Evolutionary conservation across 1,140 invertebrate genomes (phyloP), one percentile per base, ranked within the genome.

Genomic region (Neoseiulus cucumeris): DNA sequence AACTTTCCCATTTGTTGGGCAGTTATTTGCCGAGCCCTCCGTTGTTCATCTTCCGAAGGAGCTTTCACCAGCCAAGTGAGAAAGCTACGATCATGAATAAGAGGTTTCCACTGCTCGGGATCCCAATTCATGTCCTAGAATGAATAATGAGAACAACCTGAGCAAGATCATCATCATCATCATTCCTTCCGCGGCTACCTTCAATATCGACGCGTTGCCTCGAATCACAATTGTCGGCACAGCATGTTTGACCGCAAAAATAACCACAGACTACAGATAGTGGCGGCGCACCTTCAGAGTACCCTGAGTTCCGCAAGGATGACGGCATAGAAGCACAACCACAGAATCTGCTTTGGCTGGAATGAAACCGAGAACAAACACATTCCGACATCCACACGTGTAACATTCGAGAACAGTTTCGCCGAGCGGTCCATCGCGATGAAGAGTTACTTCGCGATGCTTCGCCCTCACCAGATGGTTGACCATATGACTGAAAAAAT

Each of bases 331-430:
- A 51, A 99, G 76, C 0, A 98, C 93, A n/a, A 99, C 95, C 44
- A 98, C 93, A 1, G 92, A 96, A 76, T 98, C 95, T 7, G 94
- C 92, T 79, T 98, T 98, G 12, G 95, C 94, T 2, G 95, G 95
- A 72, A 99, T 98, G 74, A 97, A 99, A 64, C 96, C 96, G 51
- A 99, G 80, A 28, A 98, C 86, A 79, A 99, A 98, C 0, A 98
- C 92, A 78, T 96, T 96, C 55, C 91, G 82, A 45, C 92, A 91
- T 28, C 91, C 95, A 80, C 96, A 99, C 17, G 92, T 93, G 76
- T 98, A 99, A 75, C 96, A 99, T 76, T 99, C 96, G 29, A 99
- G 78, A 55, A 96, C 82, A 1, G 95, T 98, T 77, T 98, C 95
- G 25, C 95, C 94, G 0, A 99, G 79, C 18, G 94, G 92, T 0